Percentiles rank a stretch among this genome's conserved stretches.
These are phyloP conservation scores for Orthonyx spaldingii DNA, from an alignment of 2,113 vertebrate species.

Conservation along the genomic window DNA sequence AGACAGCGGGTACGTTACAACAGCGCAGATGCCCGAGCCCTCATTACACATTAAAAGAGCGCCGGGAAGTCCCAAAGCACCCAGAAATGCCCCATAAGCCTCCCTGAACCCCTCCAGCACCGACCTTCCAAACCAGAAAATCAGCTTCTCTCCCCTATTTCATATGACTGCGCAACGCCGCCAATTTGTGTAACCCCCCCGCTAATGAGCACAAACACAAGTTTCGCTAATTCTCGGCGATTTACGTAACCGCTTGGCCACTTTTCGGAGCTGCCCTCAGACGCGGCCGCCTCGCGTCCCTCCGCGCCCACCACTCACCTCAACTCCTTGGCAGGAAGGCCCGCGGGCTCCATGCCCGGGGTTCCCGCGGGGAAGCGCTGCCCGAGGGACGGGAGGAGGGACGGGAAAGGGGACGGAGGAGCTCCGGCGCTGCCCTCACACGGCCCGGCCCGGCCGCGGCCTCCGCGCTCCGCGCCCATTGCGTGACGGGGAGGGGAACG, in stretches of 20 bases:
- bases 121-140: not conserved
- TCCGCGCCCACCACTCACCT: not conserved
- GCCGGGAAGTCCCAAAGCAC: not conserved
- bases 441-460: not conserved
- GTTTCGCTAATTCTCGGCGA: not conserved
- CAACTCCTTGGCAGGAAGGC: not conserved
- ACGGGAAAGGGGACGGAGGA: not conserved
- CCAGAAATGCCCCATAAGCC: not conserved
- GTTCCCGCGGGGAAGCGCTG: not conserved
- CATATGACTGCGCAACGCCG: not conserved
- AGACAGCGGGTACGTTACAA: not conserved
- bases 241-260: not conserved
- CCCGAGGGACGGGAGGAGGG: not conserved
- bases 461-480: not conserved
- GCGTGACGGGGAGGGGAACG: not conserved
- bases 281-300: not conserved
- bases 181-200: not conserved
- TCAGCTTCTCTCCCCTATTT: slow-evolving; percentile 20
- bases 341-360: not conserved
- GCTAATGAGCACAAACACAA: not conserved
- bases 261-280: not conserved
- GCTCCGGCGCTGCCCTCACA: not conserved
- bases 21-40: not conserved
- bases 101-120: not conserved
- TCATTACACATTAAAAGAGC: not conserved